phyloP scores from a whole-genome alignment of 35 echinoderm and acorn worm species.

The Patiria miniata region DNA sequence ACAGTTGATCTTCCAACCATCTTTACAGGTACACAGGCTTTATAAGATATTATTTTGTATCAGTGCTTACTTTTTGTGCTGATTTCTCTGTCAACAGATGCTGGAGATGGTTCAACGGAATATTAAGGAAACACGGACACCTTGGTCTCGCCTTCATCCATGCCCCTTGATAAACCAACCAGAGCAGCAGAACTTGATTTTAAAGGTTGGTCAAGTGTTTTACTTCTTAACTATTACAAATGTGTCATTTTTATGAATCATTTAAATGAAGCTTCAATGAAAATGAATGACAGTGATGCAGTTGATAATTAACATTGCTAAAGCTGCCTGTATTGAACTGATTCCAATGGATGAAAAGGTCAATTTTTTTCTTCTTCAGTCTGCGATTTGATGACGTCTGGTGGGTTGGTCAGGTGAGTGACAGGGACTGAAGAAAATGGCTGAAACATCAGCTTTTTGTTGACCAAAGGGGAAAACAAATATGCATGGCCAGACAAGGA shows the following conservation, averaged over 20 bases:
- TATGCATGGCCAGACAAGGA: neutral
- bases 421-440: neutral
- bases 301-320: neutral
- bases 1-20: too few species aligned
- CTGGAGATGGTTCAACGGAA: neutral
- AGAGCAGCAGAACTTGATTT: neutral
- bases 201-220: neutral
- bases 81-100: neutral
- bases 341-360: neutral
- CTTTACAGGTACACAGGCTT: too few species aligned
- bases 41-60: too few species aligned
- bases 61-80: too few species aligned
- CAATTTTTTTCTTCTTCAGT: neutral
- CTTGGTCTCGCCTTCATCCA: neutral
- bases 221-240: neutral
- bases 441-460: neutral
- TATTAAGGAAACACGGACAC: neutral
- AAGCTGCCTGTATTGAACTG: neutral
- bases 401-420: neutral
- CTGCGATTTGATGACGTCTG: neutral
- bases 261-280: neutral
- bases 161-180: neutral
- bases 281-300: neutral
- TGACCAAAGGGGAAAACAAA: neutral
- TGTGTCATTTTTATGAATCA: neutral